These are phyloP conservation scores for Drosophila meridionalis DNA, from an alignment of 2,888 invertebrate genomes.

Conservation along the genomic window DNA sequence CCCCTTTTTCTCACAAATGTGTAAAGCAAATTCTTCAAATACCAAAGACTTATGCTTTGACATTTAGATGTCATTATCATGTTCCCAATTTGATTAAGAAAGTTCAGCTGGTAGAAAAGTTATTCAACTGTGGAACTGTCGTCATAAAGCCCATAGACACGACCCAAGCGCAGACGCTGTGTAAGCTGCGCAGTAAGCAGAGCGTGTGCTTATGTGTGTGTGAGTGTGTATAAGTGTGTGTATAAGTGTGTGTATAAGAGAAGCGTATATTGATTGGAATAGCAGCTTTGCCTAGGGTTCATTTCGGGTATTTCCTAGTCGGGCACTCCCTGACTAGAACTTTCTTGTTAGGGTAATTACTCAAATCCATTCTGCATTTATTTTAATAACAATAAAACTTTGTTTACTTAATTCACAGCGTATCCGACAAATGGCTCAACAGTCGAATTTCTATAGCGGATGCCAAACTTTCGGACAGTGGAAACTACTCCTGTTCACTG, in stretches of 20 bases:
- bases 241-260: background rate
- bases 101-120: constrained; percentile 1
- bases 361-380: too few species aligned
- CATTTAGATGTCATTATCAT: background rate
- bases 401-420: constrained; percentile 51
- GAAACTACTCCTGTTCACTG: constrained; percentile 88
- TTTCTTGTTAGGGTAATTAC: too few species aligned
- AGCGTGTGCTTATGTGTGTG: background rate
- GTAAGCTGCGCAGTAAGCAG: background rate
- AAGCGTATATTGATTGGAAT: too few species aligned
- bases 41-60: background rate
- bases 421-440: constrained; percentile 81
- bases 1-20: background rate
- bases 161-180: background rate
- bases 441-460: constrained; percentile 85
- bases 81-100: background rate
- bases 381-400: background rate
- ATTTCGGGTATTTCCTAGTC: too few species aligned
- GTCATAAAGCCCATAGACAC: background rate
- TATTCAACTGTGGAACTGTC: background rate
- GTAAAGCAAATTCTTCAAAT: background rate
- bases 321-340: too few species aligned
- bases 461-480: constrained; percentile 89
- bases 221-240: background rate
- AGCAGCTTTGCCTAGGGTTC: too few species aligned